These are phyloP conservation scores for Esox lucius DNA, from an alignment of 2,797 vertebrate species.

Conservation along the genomic window DNA sequence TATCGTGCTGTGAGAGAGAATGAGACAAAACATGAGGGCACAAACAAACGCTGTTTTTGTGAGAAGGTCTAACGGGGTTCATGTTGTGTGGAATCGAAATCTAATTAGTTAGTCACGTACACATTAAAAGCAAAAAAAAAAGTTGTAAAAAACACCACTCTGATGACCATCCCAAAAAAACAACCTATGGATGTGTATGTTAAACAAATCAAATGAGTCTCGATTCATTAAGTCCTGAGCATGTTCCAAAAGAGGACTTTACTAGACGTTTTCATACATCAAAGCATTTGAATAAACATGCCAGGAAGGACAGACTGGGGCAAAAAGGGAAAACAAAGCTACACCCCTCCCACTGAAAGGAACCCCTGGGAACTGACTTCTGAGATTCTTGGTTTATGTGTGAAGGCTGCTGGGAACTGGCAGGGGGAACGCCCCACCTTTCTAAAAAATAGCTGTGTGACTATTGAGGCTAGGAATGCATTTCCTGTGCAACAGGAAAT, in stretches of 20 bases:
- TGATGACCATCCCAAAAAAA: not conserved
- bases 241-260: not conserved
- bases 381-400: constrained; percentile 38
- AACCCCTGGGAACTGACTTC: constrained; percentile 17
- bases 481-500: constrained; percentile 69
- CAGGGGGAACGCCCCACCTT: constrained; percentile 26
- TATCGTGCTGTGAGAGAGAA: constrained; percentile 73
- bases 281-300: constrained; percentile 22
- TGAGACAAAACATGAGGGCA: not conserved
- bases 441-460: constrained; percentile 35
- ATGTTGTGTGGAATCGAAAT: not conserved
- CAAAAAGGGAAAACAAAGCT: not conserved
- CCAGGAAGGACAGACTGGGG: constrained; percentile 16
- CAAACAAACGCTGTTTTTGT: not conserved
- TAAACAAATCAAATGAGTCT: not conserved
- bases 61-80: not conserved
- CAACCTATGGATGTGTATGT: not conserved
- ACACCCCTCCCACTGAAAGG: not conserved
- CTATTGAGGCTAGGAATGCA: constrained; percentile 55
- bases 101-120: not conserved
- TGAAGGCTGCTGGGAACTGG: constrained; percentile 45
- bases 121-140: not conserved
- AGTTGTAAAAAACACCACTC: not conserved
- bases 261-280: constrained; percentile 33
- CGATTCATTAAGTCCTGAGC: not conserved